Conservation (phyloP, 2,113 vertebrate species). For the Garra rufa region DNA sequence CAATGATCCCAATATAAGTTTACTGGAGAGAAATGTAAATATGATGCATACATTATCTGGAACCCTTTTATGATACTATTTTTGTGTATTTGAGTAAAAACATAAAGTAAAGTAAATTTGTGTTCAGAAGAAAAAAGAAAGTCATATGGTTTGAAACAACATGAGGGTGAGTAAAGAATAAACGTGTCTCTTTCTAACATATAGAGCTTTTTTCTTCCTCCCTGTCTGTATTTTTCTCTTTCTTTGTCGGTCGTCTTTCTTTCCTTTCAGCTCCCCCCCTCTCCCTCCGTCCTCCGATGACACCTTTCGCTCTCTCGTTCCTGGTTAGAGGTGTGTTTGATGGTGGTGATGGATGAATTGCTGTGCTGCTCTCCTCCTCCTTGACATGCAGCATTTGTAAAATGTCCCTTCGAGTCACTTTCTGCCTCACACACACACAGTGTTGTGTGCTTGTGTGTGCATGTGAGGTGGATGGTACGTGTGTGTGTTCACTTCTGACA, state of each 20-base stretch:
- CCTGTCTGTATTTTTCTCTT: not conserved
- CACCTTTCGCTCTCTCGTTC: conserved; percentile 42
- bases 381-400: conserved; percentile 97
- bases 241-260: not conserved
- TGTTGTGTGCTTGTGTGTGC: conserved; percentile 75
- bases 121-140: not conserved
- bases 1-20: not conserved
- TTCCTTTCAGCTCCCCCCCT: conserved; percentile 48
- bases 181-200: not conserved
- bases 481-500: conserved; percentile 24
- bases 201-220: not conserved
- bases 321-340: conserved; percentile 80
- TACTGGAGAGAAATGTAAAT: not conserved
- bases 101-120: not conserved
- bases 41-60: not conserved
- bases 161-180: not conserved
- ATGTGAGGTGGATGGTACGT: conserved; percentile 32
- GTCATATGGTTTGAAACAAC: not conserved
- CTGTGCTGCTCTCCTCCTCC: conserved; percentile 92
- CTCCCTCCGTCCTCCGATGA: conserved; percentile 39
- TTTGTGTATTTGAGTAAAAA: no score
- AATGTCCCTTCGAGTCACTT: conserved; percentile 77
- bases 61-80: not conserved
- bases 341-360: conserved; percentile 93
- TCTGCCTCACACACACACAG: conserved; percentile 59